Evolutionary conservation across 53 echinoderm and acorn worm genomes (phyloP), one percentile per base, ranked within the genome.

Genomic region (Hippasteria phrygiana): DNA sequence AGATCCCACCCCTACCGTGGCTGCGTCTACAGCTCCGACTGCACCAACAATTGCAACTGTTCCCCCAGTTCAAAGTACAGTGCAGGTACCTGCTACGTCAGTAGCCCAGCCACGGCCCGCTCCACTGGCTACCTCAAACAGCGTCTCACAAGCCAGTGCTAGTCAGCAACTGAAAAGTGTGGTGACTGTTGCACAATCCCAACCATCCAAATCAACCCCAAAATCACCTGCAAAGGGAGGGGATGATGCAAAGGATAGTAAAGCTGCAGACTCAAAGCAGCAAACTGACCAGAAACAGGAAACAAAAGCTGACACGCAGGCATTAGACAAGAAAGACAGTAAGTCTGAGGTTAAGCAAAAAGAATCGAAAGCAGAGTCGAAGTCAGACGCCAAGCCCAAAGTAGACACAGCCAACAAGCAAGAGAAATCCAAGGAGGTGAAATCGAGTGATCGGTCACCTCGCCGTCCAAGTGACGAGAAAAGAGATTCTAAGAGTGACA

Each of bases 391-490:
- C 38, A 65, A 62, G 67, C 4, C 73, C 63, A 90, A 90, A 90
- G 5, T 26, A 12, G 62, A 72, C 7, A 62, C 8, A 24, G 17
- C 36, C 31, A 18, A 43, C 8, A 87, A 80, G 72, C 71, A 78
- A 43, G 69, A 75, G 5, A 89, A 93, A 75, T 42, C 93, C 34
- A 62, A 63, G 38, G 82, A 40, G 14, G 59, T 56, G n/a, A 88
- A 77, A 80, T 73, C 91, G 8, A 75, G 20, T 51, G 77, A 85
- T 31, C 69, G 70, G 8, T 85, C 85, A 24, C 85, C 85, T 1
- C 85, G 85, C 18, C 62, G 81, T 22, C 31, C 81, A 36, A 85
- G 85, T 43, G 85, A 85, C 38, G 85, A 85, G 47, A 71, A 85
- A 39, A 67, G 38, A 6, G 89, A 89, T 33, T 4, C 10, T 1